Conservation (phyloP, 1,140 invertebrate genomes). For the Ganaspis sp. region DNA sequence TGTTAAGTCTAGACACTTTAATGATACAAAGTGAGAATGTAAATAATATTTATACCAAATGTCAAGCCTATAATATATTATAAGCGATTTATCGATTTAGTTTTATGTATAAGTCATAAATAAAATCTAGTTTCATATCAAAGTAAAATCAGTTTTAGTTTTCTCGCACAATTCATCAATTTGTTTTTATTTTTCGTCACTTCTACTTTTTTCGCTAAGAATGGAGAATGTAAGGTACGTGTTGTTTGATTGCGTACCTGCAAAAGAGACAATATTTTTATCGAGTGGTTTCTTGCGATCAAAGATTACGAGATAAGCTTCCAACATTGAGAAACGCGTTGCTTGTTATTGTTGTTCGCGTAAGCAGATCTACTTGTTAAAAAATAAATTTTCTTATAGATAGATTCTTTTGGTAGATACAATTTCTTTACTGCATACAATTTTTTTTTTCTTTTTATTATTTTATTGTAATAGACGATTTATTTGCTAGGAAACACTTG, state of each 20-base stretch:
- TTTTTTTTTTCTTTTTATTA: neutral
- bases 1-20: constrained; percentile 6
- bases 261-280: constrained; percentile 16
- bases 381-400: neutral
- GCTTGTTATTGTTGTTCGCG: constrained; percentile 6
- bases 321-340: neutral
- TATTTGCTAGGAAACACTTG: no score
- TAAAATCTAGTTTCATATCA: constrained; percentile 8
- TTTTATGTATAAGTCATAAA: neutral
- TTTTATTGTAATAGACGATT: no score
- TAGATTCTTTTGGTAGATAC: no score
- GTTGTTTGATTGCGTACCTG: neutral
- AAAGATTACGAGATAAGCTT: neutral
- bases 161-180: neutral
- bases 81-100: neutral
- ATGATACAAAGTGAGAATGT: constrained; percentile 14
- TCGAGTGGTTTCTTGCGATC: constrained; percentile 3
- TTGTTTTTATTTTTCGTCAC: neutral
- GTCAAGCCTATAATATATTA: neutral
- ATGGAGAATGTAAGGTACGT: neutral
- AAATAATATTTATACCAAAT: constrained; percentile 31
- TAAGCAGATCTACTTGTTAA: neutral
- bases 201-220: neutral
- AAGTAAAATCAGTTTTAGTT: constrained; percentile 8
- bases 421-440: no score